These are phyloP conservation scores for Raja brachyura DNA, from an alignment of 2,113 vertebrate genomes.

Conservation along the genomic window DNA sequence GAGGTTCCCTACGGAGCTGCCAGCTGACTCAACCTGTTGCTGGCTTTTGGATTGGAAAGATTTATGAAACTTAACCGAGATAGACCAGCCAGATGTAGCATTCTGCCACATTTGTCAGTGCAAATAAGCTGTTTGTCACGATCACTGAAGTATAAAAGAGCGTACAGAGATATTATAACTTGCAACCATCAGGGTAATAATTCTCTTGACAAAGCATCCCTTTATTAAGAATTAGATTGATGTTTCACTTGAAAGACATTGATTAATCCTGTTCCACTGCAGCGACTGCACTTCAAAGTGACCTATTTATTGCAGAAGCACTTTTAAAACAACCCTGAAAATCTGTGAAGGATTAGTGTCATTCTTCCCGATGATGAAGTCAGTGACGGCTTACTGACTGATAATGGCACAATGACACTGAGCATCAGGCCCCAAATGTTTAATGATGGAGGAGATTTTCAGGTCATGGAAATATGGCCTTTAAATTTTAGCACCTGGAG, in stretches of 20 bases:
- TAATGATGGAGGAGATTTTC: neutral
- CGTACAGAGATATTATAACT: neutral
- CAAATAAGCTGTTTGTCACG: neutral
- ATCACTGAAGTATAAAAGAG: neutral
- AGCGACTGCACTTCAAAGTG: conserved; percentile 24
- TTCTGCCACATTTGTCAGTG: neutral
- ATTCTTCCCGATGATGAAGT: neutral
- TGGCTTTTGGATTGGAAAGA: neutral
- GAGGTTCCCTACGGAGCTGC: too few species aligned
- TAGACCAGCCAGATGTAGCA: neutral
- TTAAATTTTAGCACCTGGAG: neutral
- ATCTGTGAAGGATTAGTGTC: conserved; percentile 13
- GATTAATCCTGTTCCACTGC: neutral
- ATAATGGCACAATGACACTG: neutral
- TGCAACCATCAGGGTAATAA: conserved; percentile 8
- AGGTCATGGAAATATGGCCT: neutral
- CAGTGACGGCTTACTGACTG: neutral
- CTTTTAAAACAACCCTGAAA: neutral
- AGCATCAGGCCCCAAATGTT: conserved; percentile 18
- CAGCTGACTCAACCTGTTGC: too few species aligned
- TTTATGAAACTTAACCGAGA: neutral
- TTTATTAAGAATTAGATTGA: conserved; percentile 8
- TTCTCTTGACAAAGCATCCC: conserved; percentile 22
- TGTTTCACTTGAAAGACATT: conserved; percentile 17
- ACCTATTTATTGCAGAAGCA: conserved; percentile 8